phyloP scores from a whole-genome alignment of 2,113 vertebrate species.

The Rhea pennata region DNA sequence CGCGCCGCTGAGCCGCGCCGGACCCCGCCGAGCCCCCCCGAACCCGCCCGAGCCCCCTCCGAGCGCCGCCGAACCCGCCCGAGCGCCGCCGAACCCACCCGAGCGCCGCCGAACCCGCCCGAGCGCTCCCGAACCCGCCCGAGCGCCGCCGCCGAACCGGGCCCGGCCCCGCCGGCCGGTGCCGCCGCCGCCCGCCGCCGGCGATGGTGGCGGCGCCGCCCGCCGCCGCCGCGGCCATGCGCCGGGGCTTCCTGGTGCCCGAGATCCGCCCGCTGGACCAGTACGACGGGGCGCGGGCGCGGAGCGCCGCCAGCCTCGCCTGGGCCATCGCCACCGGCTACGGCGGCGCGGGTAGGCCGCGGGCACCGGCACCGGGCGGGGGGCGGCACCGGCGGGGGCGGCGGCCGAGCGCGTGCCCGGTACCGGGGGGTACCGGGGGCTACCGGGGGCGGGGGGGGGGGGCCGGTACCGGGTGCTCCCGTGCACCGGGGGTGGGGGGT shows the following conservation, averaged over 20 bases:
- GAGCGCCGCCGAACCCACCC: background rate
- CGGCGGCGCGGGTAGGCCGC: slow-evolving; percentile 83
- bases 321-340: slow-evolving; percentile 90
- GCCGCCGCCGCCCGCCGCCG: background rate
- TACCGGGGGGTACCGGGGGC: no score
- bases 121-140: background rate
- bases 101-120: background rate
- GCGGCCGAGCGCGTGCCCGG: no score
- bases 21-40: no score
- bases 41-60: background rate
- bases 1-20: no score
- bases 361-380: background rate
- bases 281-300: slow-evolving; percentile 87
- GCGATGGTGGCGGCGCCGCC: slow-evolving; percentile 86
- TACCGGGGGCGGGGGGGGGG: background rate
- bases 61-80: background rate
- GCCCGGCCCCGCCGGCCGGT: background rate
- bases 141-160: background rate
- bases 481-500: no score
- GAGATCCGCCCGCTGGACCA: slow-evolving; percentile 91
- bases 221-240: slow-evolving; percentile 80
- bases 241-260: slow-evolving; percentile 89
- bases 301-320: slow-evolving; percentile 89
- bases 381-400: background rate
- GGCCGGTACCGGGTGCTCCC: background rate